Evolutionary conservation across 2,888 invertebrate genomes (phyloP), one percentile per base, ranked within the genome.

Genomic region (Acheta domesticus): DNA sequence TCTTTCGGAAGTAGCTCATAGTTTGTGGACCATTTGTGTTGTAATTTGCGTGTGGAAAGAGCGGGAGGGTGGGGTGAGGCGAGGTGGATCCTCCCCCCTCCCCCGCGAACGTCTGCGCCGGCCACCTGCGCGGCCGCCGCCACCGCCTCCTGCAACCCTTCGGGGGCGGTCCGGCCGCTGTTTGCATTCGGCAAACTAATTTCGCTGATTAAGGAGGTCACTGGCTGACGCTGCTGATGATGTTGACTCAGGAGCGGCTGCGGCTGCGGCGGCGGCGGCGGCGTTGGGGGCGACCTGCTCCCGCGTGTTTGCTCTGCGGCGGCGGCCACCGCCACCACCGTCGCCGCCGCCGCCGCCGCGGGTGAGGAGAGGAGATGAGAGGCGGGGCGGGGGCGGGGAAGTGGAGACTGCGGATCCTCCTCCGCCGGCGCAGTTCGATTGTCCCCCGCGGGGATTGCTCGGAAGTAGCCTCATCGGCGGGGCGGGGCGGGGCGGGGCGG

Each of bases 161-260:
- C 62, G n/a, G 62, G 62, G 62, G 62, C 62, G 62, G 62, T 62
- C 62, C 62, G 16, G 62, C 62, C 21, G 75, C 49, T 76, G 76
- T 76, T 76, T 76, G 76, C 76, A 76, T 76, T 76, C 76, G 76
- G 49, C 76, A 76, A 76, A 76, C 76, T 76, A 76, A 76, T 76
- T 76, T 48, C 49, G 36, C 76, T 76, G 49, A 49, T 49, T 76
- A 76, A 76, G 76, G 48, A 76, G 76, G 76, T 76, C 76, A 76
- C 48, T 48, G 76, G 75, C 76, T 76, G 76, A n/a, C 62, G 62
- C 62, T 62, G 62, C 62, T 62, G 62, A 62, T 62, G 62, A n/a
- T 76, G 76, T 49, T 76, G 76, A 76, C 76, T 76, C 48, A 49
- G 62, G n/a, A 14, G 62, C 62, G 62, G 62, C 62, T 12, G 62